phyloP scores from a whole-genome alignment of 2,113 vertebrate genomes.

The Pimephales promelas region DNA sequence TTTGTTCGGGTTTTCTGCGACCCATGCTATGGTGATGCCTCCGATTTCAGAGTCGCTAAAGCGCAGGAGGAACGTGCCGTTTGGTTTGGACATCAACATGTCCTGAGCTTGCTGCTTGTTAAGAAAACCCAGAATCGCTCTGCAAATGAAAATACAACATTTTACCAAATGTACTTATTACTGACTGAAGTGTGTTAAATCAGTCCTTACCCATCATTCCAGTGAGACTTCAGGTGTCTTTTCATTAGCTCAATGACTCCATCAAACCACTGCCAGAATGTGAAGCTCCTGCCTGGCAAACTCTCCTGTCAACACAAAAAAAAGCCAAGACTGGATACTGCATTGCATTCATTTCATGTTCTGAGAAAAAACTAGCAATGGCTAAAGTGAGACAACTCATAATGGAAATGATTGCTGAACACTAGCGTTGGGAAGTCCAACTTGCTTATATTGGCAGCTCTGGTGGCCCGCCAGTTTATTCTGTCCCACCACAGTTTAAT shows the following conservation, averaged over 20 bases:
- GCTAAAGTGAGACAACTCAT: not conserved
- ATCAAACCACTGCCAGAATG: conserved; percentile 99
- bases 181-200: not conserved
- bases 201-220: conserved; percentile 90
- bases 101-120: conserved; percentile 97
- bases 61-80: conserved; percentile 92
- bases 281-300: conserved; percentile 91
- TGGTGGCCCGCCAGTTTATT: no score
- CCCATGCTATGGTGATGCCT: conserved; percentile 96
- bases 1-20: conserved; percentile 81
- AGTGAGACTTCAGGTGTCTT: conserved; percentile 93
- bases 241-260: conserved; percentile 96
- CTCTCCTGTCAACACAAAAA: conserved; percentile 80
- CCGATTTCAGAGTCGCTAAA: conserved; percentile 97
- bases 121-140: conserved; percentile 94
- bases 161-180: not conserved
- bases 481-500: no score
- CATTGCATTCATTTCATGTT: not conserved
- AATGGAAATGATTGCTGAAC: not conserved
- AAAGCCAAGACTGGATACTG: not conserved
- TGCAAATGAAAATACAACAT: conserved; percentile 58
- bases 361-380: not conserved
- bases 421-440: not conserved
- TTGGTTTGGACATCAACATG: conserved; percentile 92
- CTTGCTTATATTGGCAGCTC: not conserved